Conservation (phyloP, 92 coral and sea anemone species). For the Palythoa caribaeorum region DNA sequence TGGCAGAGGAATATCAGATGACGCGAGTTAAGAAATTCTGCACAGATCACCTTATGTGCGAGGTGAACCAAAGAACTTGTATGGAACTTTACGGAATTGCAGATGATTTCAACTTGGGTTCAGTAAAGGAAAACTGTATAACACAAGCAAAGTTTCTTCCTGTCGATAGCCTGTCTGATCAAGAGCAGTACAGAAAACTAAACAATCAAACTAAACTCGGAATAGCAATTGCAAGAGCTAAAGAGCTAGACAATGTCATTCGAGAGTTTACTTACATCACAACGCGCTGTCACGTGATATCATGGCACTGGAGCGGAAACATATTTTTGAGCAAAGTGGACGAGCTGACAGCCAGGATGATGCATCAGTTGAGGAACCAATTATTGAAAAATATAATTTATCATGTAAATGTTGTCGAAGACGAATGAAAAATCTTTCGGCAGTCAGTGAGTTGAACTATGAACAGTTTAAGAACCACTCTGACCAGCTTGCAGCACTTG, state of each 20-base stretch:
- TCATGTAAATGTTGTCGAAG: slow-evolving; percentile 85
- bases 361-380: neutral
- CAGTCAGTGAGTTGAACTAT: slow-evolving; percentile 68
- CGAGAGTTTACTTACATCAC: slow-evolving; percentile 72
- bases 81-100: slow-evolving; percentile 70
- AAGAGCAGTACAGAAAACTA: slow-evolving; percentile 61
- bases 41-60: slow-evolving; percentile 67
- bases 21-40: slow-evolving; percentile 72
- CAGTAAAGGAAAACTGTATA: slow-evolving; percentile 60
- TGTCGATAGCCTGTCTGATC: slow-evolving; percentile 55
- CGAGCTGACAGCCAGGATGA: neutral
- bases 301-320: slow-evolving; percentile 31
- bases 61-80: slow-evolving; percentile 71
- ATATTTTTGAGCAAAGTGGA: slow-evolving; percentile 23
- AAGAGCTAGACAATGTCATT: slow-evolving; percentile 75
- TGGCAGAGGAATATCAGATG: slow-evolving; percentile 88
- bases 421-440: slow-evolving; percentile 72
- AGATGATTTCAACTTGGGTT: slow-evolving; percentile 67
- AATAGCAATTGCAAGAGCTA: slow-evolving; percentile 62
- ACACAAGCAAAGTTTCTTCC: slow-evolving; percentile 69
- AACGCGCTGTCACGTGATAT: slow-evolving; percentile 58
- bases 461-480: slow-evolving; percentile 51
- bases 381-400: slow-evolving; percentile 70
- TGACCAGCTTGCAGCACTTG: slow-evolving; percentile 27
- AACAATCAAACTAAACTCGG: slow-evolving; percentile 70